Evolutionary conservation across 1,140 invertebrate genomes (phyloP).

Genomic region (Lordiphosa collinella): DNA sequence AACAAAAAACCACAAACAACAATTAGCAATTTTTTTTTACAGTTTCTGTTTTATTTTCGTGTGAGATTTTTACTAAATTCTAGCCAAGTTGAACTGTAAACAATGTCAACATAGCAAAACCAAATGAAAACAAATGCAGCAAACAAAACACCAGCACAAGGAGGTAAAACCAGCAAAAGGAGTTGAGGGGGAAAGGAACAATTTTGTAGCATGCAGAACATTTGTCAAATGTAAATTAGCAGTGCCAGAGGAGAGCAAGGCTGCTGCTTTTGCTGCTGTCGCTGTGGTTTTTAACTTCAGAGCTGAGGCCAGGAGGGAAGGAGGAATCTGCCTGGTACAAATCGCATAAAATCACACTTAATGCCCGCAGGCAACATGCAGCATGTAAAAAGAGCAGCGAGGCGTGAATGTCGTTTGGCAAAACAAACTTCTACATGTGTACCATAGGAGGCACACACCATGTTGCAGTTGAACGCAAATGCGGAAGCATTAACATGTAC

Average conservation of each 20-base stretch:
- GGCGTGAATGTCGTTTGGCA: slow-evolving; percentile 67
- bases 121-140: slow-evolving; percentile 74
- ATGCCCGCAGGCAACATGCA: slow-evolving; percentile 71
- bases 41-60: background rate
- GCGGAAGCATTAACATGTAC: slow-evolving; percentile 58
- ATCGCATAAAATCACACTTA: slow-evolving; percentile 76
- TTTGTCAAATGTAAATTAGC: slow-evolving; percentile 76
- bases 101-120: slow-evolving; percentile 62
- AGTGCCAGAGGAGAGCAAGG: slow-evolving; percentile 22
- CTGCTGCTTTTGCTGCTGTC: slow-evolving; percentile 2
- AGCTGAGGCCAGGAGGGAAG: slow-evolving; percentile 19
- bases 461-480: slow-evolving; percentile 58
- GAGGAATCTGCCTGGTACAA: slow-evolving; percentile 46
- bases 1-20: too few species aligned
- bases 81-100: slow-evolving; percentile 73
- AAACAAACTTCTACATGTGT: slow-evolving; percentile 54
- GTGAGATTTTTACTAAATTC: slow-evolving; percentile 68
- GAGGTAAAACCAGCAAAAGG: slow-evolving; percentile 12
- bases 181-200: slow-evolving; percentile 15
- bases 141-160: slow-evolving; percentile 47
- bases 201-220: slow-evolving; percentile 68
- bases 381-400: slow-evolving; percentile 67
- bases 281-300: slow-evolving; percentile 47
- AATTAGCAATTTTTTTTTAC: slow-evolving; percentile 15
- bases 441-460: slow-evolving; percentile 5